A percentile compares a stretch with the other conserved stretches of the same genome.
phyloP scores from a whole-genome alignment of 2,888 invertebrate genomes.

The Zygaena filipendulae region DNA sequence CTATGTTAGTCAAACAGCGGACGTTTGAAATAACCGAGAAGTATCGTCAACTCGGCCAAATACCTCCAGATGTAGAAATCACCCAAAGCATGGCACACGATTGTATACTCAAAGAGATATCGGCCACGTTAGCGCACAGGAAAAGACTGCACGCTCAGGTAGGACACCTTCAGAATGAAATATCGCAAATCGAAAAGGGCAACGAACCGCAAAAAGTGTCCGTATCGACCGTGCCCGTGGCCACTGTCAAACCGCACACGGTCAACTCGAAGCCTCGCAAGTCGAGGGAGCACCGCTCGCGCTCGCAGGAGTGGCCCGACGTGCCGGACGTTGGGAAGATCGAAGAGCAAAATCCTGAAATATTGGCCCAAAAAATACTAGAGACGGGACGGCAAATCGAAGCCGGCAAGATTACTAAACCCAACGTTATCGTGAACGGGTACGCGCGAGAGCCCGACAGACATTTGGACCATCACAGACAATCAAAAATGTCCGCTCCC shows the following conservation, averaged over 20 bases:
- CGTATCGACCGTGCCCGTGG: slow-evolving; percentile 40
- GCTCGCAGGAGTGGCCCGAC: slow-evolving; percentile 93
- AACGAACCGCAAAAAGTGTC: slow-evolving; percentile 72
- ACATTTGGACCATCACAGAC: slow-evolving; percentile 24
- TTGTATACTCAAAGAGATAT: slow-evolving; percentile 87
- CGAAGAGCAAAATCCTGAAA: slow-evolving; percentile 91
- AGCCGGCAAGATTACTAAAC: slow-evolving; percentile 75
- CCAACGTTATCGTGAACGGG: slow-evolving; percentile 52
- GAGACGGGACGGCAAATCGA: slow-evolving; percentile 92
- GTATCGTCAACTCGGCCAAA: slow-evolving; percentile 67
- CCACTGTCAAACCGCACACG: slow-evolving; percentile 54
- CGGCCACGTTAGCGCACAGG: slow-evolving; percentile 82
- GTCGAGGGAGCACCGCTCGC: slow-evolving; percentile 77
- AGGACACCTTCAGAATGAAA: slow-evolving; percentile 82
- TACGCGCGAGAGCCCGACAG: slow-evolving; percentile 39
- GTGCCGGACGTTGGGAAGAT: slow-evolving; percentile 91
- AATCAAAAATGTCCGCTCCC: slow-evolving; percentile 22
- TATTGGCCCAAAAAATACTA: slow-evolving; percentile 88
- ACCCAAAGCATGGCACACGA: slow-evolving; percentile 80
- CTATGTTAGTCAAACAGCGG: slow-evolving; percentile 75
- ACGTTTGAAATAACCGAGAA: slow-evolving; percentile 82
- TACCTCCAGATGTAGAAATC: slow-evolving; percentile 66
- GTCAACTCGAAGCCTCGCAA: slow-evolving; percentile 49
- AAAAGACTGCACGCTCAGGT: slow-evolving; percentile 86
- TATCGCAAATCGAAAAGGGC: slow-evolving; percentile 77